Evolutionary conservation across 2,888 invertebrate genomes (phyloP), one percentile per base, ranked within the genome.

Genomic region (Odontocolon sp.): DNA sequence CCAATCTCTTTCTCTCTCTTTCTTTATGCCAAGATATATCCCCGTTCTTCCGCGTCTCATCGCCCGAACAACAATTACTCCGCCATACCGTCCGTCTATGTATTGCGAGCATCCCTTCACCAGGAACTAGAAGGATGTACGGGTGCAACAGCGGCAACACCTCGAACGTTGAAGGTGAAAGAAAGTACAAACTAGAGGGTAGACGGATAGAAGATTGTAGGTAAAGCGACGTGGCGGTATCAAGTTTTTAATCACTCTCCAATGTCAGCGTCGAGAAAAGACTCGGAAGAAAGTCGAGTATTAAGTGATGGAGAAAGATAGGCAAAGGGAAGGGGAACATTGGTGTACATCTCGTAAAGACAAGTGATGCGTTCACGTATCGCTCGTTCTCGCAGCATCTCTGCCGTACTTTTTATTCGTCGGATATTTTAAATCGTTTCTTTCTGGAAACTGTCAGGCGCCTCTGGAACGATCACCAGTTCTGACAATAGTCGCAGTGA

Each of bases 231-330:
- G 56, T 47, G 75, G 75, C 56, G 78, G 82, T 84, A 86, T 87
- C 86, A 87, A 86, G 85, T 86, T 87, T 87, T 87, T 87, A 87
- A 87, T 87, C 87, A 87, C 87, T 87, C 84, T 85, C 83, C 80
- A 82, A 84, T 83, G 84, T 85, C 83, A 81, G 80, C 78, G 79
- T 26, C 47, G 45, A 50, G 47, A 36, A 42, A 67, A n/a, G 2
- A 14, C 23, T 14, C n/a, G n/a, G 31, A 66, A 42, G 26, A 40
- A 42, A n/a, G 31, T 8, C 63, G 42, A n/a, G 26, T 42, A 69
- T 66, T 71, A 36, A 63, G 26, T 36, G 50, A n/a, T 9, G 23
- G 3, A 23, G 21, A 14, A 23, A 6, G 59, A 33, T 6, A 16
- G 1, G 21, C 16, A 18, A 6, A 31, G 18, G 9, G 54, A 9